Conservation (phyloP, 1,140 invertebrate genomes). For the Thereuonema tuberculata region DNA sequence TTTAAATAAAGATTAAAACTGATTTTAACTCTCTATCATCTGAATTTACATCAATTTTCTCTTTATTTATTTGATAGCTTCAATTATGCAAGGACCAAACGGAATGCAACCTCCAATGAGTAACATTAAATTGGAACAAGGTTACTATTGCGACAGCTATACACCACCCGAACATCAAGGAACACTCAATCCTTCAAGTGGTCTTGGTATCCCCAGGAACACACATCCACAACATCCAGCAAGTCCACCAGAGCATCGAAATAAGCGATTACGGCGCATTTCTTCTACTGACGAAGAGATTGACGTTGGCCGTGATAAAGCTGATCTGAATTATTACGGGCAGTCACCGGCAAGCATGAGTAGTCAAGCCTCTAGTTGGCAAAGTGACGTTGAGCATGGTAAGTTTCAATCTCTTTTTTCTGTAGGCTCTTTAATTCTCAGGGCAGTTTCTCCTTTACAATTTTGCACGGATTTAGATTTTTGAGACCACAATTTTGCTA, state of each 20-base stretch:
- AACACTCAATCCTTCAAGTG: neutral
- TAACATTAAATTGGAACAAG: conserved; percentile 76
- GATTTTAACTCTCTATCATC: neutral
- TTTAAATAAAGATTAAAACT: neutral
- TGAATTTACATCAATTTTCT: neutral
- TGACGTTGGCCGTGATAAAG: conserved; percentile 33
- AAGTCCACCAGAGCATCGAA: conserved; percentile 37
- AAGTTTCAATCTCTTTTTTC: conserved; percentile 17
- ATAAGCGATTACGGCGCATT: conserved; percentile 41
- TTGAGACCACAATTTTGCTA: too few relatives aligned
- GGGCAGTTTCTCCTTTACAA: too few relatives aligned
- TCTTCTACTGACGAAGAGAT: conserved; percentile 43
- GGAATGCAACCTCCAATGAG: conserved; percentile 60
- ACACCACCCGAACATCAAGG: conserved; percentile 46
- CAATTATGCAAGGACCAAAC: conserved; percentile 79
- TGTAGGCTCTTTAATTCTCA: too few relatives aligned
- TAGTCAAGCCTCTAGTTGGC: conserved; percentile 41
- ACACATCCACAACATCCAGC: conserved; percentile 23
- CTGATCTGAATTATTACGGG: conserved; percentile 41
- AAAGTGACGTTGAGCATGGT: conserved; percentile 43
- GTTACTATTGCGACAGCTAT: conserved; percentile 86
- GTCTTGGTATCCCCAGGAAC: conserved; percentile 29
- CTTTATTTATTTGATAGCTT: conserved; percentile 44
- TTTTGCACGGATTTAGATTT: too few relatives aligned
- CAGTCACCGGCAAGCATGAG: conserved; percentile 41